These are phyloP conservation scores for Canis aureus DNA, from an alignment of 2,113 vertebrate genomes.

Conservation along the genomic window DNA sequence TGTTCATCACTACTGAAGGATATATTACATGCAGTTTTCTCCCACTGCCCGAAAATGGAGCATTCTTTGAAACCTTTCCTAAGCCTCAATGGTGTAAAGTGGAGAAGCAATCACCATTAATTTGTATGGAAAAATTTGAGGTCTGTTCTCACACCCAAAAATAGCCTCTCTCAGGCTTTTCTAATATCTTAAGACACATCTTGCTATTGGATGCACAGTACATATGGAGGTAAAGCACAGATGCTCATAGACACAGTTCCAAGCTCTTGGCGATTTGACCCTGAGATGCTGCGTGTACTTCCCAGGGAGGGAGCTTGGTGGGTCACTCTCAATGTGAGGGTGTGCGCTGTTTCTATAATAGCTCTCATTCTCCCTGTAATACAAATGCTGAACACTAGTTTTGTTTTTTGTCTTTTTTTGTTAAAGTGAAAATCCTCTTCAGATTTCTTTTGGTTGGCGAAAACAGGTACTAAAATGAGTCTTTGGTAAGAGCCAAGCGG, in stretches of 20 bases:
- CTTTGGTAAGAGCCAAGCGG: background rate
- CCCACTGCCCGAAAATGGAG: background rate
- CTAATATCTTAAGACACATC: background rate
- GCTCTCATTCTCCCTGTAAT: background rate
- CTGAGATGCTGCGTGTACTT: background rate
- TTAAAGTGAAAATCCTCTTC: background rate
- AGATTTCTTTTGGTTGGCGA: background rate
- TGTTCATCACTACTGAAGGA: background rate
- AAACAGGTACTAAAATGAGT: background rate
- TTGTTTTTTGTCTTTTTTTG: background rate
- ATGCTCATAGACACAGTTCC: background rate
- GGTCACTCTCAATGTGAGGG: background rate
- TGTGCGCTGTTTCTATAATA: background rate
- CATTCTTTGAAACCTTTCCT: background rate
- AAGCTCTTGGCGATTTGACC: no score
- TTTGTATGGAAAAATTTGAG: background rate
- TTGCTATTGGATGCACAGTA: background rate
- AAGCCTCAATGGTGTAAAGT: background rate
- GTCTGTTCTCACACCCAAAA: background rate
- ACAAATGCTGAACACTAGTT: background rate
- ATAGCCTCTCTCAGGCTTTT: background rate
- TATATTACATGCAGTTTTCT: background rate
- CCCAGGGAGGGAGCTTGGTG: background rate
- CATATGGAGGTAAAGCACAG: background rate
- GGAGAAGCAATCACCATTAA: background rate